These are phyloP conservation scores for Eleginops maclovinus DNA, from an alignment of 2,113 vertebrate species.

Conservation along the genomic window DNA sequence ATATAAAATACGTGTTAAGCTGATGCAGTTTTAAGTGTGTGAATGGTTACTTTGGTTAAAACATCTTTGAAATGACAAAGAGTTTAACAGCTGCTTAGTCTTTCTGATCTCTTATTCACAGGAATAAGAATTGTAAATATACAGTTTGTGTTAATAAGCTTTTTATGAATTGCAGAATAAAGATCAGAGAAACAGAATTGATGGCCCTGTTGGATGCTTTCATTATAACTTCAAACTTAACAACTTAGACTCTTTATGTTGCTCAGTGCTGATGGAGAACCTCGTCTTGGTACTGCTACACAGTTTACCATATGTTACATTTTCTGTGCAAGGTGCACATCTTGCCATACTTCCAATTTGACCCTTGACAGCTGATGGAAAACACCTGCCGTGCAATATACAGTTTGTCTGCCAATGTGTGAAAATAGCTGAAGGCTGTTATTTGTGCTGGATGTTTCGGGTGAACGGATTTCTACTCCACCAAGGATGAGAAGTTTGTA, in stretches of 20 bases:
- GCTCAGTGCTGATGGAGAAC: neutral
- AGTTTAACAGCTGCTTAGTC: neutral
- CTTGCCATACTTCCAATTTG: slow-evolving; percentile 2
- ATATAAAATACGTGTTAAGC: neutral
- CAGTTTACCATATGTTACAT: neutral
- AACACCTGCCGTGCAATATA: slow-evolving; percentile 14
- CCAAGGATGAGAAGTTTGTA: neutral
- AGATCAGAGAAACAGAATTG: neutral
- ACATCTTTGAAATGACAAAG: neutral
- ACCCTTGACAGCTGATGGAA: slow-evolving; percentile 20
- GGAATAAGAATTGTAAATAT: neutral
- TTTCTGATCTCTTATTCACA: slow-evolving; percentile 15
- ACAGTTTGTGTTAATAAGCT: slow-evolving; percentile 20
- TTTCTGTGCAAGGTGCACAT: neutral
- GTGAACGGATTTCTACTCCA: neutral
- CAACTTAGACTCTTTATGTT: neutral
- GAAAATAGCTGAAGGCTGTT: neutral
- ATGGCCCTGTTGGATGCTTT: slow-evolving; percentile 2
- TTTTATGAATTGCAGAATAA: slow-evolving; percentile 34
- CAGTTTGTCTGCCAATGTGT: neutral
- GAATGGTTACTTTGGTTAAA: neutral
- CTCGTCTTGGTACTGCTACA: neutral
- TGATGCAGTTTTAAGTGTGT: slow-evolving; percentile 9
- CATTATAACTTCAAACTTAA: neutral
- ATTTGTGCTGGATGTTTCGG: neutral